These are phyloP conservation scores for Lasioglossum zephyrum DNA, from an alignment of 2,888 invertebrate species.

Conservation along the genomic window DNA sequence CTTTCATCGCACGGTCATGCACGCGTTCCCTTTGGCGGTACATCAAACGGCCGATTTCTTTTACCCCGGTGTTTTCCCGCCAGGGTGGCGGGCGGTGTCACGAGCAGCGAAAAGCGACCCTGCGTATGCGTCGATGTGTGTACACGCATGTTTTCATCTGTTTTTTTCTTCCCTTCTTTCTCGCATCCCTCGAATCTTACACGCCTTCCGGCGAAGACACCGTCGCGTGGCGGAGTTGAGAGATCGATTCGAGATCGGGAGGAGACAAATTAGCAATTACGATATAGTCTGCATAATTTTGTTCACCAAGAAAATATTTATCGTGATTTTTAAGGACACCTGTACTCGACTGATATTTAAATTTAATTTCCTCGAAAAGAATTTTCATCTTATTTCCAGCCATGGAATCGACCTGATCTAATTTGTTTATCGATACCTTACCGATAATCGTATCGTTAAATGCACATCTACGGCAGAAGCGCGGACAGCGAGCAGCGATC, in stretches of 20 bases:
- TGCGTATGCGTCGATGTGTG: slow-evolving; percentile 12
- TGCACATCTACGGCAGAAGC: no score
- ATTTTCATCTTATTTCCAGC: no score
- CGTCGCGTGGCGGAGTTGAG: background rate
- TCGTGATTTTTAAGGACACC: no score
- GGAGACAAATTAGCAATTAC: background rate
- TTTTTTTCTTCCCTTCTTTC: slow-evolving; percentile 17
- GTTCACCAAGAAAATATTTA: no score
- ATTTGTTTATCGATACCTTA: no score
- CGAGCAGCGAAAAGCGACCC: slow-evolving; percentile 71
- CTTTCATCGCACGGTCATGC: slow-evolving; percentile 39
- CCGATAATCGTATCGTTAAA: no score
- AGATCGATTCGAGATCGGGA: background rate
- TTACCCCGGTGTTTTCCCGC: slow-evolving; percentile 73
- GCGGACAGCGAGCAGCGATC: background rate
- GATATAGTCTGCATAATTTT: background rate
- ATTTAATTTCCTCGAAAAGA: no score
- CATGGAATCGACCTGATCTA: no score
- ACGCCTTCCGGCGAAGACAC: background rate
- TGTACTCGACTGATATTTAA: no score
- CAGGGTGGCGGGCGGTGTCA: slow-evolving; percentile 74
- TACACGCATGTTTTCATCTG: background rate
- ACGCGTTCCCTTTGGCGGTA: slow-evolving; percentile 80
- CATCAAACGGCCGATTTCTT: slow-evolving; percentile 83
- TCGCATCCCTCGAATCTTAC: background rate